Evolutionary conservation across 2,888 invertebrate species (phyloP), one percentile per base, ranked within the genome.

Genomic region (Eupeodes luniger): DNA sequence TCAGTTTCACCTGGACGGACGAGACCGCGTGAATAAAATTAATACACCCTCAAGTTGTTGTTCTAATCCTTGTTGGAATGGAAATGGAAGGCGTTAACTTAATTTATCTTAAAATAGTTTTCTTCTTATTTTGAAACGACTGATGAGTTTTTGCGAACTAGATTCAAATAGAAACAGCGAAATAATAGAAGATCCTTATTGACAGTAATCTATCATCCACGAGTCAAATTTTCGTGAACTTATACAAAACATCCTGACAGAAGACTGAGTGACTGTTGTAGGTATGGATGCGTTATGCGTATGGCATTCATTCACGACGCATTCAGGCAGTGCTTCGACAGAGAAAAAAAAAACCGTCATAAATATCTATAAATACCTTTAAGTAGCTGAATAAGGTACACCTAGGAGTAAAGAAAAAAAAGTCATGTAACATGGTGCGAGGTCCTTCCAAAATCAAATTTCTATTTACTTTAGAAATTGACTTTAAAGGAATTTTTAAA

Each of bases 331-430:
- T 69, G 47, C 69, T 70, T n/a, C 19, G 59, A 27, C 3, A 27
- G 27, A 27, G 27, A 27, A 27, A 27, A 27, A 19, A 40, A 36
- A 36, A 74, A 74, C 74, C 27, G 9, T 85, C 85, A 36, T 85
- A 81, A 55, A 88, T 88, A 59, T 88, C 59, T 36, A 14, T 88
- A 81, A 88, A 70, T 55, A 88, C 76, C 87, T 80, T 70, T 83
- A 82, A 86, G 85, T 82, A 83, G 62, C 70, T 49, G 47, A 47
- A 14, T 3, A 55, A 9, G 40, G 5, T 5, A 9, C 9, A 40
- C 40, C 40, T 40, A 3, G 40, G 1, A 40, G 40, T 27, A 2
- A 27, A 27, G 27, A 27, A 27, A 27, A 27, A 27, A 27, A 40
- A 40, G 40, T 66, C 62, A 72, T 59, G 77, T 57, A 77, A 82